Percentiles rank a stretch among this genome's conserved stretches.
phyloP scores from a whole-genome alignment of 2,888 invertebrate genomes.

The Orthosia gothica region DNA sequence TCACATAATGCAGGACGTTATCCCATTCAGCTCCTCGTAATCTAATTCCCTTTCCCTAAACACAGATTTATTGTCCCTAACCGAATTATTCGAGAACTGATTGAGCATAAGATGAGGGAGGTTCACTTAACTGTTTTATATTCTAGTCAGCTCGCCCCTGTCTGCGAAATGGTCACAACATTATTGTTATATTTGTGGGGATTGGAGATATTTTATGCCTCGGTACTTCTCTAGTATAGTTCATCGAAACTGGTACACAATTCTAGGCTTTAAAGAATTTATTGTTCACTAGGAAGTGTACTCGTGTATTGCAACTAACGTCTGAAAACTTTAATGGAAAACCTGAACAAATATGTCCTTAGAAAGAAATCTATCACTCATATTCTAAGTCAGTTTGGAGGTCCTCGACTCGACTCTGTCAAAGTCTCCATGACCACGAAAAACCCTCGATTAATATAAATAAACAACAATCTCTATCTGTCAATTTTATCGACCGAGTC shows the following conservation, averaged over 20 bases:
- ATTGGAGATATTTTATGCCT: slow-evolving; percentile 6
- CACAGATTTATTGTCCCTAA: slow-evolving; percentile 90
- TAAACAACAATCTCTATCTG: background rate
- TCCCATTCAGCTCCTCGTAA: slow-evolving; percentile 81
- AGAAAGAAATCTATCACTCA: too few relatives aligned
- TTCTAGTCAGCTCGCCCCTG: slow-evolving; percentile 75
- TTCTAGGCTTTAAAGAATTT: background rate
- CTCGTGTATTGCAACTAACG: background rate
- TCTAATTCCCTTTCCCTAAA: slow-evolving; percentile 85
- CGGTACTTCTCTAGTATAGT: background rate
- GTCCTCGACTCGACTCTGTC: too few relatives aligned
- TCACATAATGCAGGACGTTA: slow-evolving; percentile 81
- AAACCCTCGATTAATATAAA: too few relatives aligned
- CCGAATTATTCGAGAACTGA: slow-evolving; percentile 87
- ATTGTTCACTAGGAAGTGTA: background rate
- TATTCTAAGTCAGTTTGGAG: too few relatives aligned
- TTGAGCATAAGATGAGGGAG: slow-evolving; percentile 83
- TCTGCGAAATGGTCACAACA: slow-evolving; percentile 62
- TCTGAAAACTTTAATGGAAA: too few relatives aligned
- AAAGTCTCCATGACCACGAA: too few relatives aligned
- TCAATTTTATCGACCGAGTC: too few relatives aligned
- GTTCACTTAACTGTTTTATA: slow-evolving; percentile 78
- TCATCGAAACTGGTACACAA: background rate
- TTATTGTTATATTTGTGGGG: slow-evolving; percentile 23
- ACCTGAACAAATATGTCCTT: too few relatives aligned